A percentile compares a stretch with the other conserved stretches of the same genome.
Evolutionary conservation across 2,797 vertebrate species (phyloP).

Genomic region (Selene dorsalis): DNA sequence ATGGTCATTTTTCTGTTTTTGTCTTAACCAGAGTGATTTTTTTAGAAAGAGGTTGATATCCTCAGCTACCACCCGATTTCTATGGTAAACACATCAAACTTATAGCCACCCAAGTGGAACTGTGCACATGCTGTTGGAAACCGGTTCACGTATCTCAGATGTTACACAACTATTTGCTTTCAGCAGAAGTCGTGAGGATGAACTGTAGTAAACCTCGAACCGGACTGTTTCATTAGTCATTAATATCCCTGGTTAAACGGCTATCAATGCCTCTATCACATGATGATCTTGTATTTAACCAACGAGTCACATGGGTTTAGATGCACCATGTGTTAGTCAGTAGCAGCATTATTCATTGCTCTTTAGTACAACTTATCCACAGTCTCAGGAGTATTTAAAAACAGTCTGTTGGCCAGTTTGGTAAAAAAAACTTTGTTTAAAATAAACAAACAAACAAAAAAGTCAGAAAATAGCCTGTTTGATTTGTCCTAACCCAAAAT

Average conservation of each 20-base stretch:
- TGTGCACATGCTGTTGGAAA: no score
- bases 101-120: not conserved
- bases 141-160: not conserved
- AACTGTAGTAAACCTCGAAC: conserved; percentile 13
- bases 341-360: not conserved
- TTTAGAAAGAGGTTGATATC: no score
- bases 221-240: not conserved
- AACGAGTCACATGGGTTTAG: conserved; percentile 11
- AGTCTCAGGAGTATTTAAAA: not conserved
- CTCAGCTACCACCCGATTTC: no score
- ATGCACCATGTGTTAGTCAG: not conserved
- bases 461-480: not conserved
- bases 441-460: no score
- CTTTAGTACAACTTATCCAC: not conserved
- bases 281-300: not conserved
- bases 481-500: not conserved
- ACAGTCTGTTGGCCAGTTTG: not conserved
- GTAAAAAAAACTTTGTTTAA: no score
- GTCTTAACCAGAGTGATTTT: no score
- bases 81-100: not conserved
- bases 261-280: not conserved
- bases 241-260: not conserved
- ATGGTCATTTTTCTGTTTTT: not conserved
- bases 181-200: conserved; percentile 9
- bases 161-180: conserved; percentile 30